These are phyloP conservation scores for Nasua narica DNA, from an alignment of 2,797 vertebrate genomes.

Conservation along the genomic window DNA sequence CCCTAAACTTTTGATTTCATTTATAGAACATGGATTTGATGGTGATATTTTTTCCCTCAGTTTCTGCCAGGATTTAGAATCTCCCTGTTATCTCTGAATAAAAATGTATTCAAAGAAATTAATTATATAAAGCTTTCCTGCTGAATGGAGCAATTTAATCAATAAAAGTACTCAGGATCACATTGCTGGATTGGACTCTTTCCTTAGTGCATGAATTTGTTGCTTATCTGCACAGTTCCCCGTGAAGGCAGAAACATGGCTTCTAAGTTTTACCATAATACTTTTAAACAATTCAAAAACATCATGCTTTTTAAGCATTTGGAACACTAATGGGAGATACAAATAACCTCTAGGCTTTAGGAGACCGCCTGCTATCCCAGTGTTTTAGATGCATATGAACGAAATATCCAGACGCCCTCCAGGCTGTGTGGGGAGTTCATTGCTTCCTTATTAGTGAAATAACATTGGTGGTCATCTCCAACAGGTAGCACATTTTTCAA, in stretches of 20 bases:
- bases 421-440: neutral
- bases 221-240: neutral
- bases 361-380: neutral
- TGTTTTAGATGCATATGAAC: neutral
- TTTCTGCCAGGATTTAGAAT: neutral
- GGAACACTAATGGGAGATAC: neutral
- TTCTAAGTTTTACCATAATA: neutral
- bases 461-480: neutral
- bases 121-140: neutral
- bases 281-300: neutral
- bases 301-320: neutral
- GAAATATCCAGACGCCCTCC: accelerated
- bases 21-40: neutral
- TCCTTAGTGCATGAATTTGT: neutral
- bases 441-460: neutral
- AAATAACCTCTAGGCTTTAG: neutral
- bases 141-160: slow-evolving; percentile 13
- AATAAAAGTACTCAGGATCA: neutral
- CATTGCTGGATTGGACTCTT: neutral
- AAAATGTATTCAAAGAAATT: neutral
- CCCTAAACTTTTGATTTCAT: neutral
- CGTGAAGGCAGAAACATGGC: neutral
- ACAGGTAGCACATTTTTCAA: neutral
- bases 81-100: neutral
- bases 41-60: neutral